Percentiles rank a stretch among this genome's conserved stretches.
These are phyloP conservation scores for Drosophila helvetica DNA, from an alignment of 2,888 invertebrate genomes.

Conservation along the genomic window DNA sequence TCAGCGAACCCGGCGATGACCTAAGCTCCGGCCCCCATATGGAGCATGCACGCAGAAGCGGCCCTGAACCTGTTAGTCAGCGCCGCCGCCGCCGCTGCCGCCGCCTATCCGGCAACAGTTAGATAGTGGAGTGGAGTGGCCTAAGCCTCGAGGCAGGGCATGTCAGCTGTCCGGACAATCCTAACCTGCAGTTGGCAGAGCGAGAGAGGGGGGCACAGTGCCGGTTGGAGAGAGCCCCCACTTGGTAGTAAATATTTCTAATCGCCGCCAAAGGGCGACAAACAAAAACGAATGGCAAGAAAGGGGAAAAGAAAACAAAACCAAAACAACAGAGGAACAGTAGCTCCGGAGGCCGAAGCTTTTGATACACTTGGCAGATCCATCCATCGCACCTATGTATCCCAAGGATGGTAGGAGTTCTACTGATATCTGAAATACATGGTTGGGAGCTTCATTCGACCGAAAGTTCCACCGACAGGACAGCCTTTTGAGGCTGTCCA, in stretches of 20 bases:
- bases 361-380: background rate
- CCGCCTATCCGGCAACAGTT: conserved; percentile 21
- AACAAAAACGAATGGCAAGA: conserved; percentile 44
- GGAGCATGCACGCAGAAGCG: conserved; percentile 4
- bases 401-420: background rate
- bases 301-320: conserved; percentile 9
- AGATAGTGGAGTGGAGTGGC: conserved; percentile 4
- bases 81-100: conserved; percentile 1
- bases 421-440: too few species aligned
- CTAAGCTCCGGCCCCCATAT: conserved; percentile 23
- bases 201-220: background rate
- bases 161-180: conserved; percentile 1
- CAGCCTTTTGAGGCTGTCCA: too few species aligned
- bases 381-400: background rate
- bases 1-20: conserved; percentile 22
- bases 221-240: conserved; percentile 3
- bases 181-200: background rate
- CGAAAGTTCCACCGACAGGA: too few species aligned
- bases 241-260: conserved; percentile 51
- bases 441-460: too few species aligned
- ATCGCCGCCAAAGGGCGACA: conserved; percentile 47
- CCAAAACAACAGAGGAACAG: conserved; percentile 18
- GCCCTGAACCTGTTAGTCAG: conserved; percentile 34
- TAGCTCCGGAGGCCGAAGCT: background rate
- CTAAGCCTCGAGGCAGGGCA: conserved; percentile 2